phyloP scores from a whole-genome alignment of 2,888 invertebrate genomes.

The Eueremaeus valkanovi region DNA sequence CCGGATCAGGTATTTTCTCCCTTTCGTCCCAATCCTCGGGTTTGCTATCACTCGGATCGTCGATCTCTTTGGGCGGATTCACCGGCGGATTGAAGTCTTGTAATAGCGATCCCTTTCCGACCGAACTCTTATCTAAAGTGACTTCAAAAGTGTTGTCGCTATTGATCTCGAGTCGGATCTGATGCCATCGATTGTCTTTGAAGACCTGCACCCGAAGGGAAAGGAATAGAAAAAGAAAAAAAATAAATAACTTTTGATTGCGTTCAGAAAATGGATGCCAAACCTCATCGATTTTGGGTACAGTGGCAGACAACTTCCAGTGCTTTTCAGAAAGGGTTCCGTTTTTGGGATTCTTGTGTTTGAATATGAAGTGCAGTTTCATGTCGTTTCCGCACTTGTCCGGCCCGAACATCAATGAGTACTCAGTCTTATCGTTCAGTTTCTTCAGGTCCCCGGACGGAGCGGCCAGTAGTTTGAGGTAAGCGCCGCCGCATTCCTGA shows the following conservation, averaged over 20 bases:
- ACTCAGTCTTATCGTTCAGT: conserved; percentile 93
- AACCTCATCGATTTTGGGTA: conserved; percentile 57
- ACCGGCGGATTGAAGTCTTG: conserved; percentile 89
- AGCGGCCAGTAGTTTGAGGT: conserved; percentile 79
- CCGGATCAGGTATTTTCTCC: conserved; percentile 59
- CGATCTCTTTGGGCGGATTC: conserved; percentile 89
- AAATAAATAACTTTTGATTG: not conserved
- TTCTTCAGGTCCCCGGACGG: conserved; percentile 62
- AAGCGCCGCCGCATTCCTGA: conserved; percentile 97
- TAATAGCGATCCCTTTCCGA: conserved; percentile 79
- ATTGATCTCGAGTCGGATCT: conserved; percentile 71
- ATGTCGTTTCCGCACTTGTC: conserved; percentile 97
- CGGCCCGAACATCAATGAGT: conserved; percentile 99
- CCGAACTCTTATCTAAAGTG: conserved; percentile 73
- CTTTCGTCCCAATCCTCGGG: conserved; percentile 97
- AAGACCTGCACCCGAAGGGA: conserved; percentile 49
- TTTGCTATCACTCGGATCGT: conserved; percentile 74
- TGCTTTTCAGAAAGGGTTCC: conserved; percentile 90
- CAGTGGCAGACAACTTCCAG: conserved; percentile 72
- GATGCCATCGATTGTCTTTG: conserved; percentile 87
- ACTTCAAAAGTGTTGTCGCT: conserved; percentile 77
- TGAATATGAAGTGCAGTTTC: conserved; percentile 85
- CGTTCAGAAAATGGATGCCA: conserved; percentile 41
- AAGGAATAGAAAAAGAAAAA: not conserved
- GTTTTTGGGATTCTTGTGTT: conserved; percentile 88